These are phyloP conservation scores for Drosophila paramelanica DNA, from an alignment of 2,888 invertebrate genomes.

Conservation along the genomic window DNA sequence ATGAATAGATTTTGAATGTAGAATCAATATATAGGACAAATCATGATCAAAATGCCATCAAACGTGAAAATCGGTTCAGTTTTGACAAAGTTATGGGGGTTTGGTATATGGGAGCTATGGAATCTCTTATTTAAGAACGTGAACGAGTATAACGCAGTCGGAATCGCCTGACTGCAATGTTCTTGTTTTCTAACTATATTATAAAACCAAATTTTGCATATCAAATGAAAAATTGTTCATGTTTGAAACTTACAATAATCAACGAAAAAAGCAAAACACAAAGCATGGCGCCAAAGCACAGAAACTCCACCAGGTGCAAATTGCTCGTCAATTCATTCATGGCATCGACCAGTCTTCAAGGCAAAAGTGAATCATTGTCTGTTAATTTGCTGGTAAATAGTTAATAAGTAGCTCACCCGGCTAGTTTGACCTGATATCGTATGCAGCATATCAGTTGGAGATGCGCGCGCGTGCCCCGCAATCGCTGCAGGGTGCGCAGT, in stretches of 20 bases:
- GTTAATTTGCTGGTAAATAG: neutral
- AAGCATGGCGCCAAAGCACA: constrained; percentile 77
- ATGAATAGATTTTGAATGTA: too few species aligned
- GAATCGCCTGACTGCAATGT: too few species aligned
- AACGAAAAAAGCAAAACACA: constrained; percentile 80
- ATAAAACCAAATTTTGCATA: too few species aligned
- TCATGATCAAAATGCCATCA: too few species aligned
- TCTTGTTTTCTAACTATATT: too few species aligned
- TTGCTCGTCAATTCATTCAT: constrained; percentile 67
- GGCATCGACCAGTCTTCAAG: constrained; percentile 38
- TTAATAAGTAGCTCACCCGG: constrained; percentile 57
- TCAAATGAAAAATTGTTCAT: neutral
- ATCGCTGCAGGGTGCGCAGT: constrained; percentile 52
- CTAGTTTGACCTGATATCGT: constrained; percentile 74
- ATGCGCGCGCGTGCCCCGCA: constrained; percentile 31
- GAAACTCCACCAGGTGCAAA: constrained; percentile 68
- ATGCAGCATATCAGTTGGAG: constrained; percentile 75
- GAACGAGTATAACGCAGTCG: too few species aligned
- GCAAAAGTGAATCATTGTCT: neutral
- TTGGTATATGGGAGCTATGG: too few species aligned
- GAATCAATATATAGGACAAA: too few species aligned
- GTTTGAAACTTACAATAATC: constrained; percentile 67
- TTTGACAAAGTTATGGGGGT: too few species aligned
- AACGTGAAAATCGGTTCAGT: too few species aligned
- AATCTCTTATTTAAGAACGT: too few species aligned